A percentile compares a stretch with the other conserved stretches of the same genome.
phyloP scores from a whole-genome alignment of 1,140 invertebrate species.

The Globodera ellingtonae region DNA sequence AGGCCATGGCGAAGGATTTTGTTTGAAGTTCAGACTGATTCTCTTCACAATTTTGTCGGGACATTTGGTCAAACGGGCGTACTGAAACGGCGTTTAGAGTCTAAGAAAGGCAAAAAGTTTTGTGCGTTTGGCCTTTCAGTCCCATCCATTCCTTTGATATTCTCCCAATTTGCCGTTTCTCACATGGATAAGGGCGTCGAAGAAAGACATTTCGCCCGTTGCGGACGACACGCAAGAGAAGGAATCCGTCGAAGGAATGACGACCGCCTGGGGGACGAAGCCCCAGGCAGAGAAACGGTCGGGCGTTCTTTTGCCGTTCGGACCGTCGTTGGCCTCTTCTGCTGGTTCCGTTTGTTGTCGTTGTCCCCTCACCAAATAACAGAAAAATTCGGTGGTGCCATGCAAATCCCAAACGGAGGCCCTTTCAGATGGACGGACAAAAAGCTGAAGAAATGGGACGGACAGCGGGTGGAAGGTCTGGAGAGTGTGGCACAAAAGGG shows the following conservation, averaged over 20 bases:
- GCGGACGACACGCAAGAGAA: background rate
- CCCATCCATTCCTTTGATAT: background rate
- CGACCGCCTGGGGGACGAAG: conserved; percentile 12
- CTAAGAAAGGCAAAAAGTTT: background rate
- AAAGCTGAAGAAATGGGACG: conserved; percentile 9
- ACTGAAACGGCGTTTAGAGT: background rate
- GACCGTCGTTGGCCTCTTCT: background rate
- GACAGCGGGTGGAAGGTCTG: conserved; percentile 8
- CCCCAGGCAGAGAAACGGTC: conserved; percentile 15
- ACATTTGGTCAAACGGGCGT: background rate
- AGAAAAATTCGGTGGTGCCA: conserved; percentile 19
- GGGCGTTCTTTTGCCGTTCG: background rate
- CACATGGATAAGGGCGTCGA: conserved; percentile 26
- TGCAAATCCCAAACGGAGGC: conserved; percentile 22
- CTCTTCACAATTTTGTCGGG: conserved; percentile 2
- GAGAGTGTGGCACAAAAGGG: background rate
- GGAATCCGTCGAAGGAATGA: background rate
- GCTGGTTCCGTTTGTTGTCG: background rate
- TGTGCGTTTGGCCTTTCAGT: background rate
- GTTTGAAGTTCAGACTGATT: conserved; percentile 15
- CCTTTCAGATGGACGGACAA: background rate
- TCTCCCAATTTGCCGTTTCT: background rate
- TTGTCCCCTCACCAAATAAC: conserved; percentile 20
- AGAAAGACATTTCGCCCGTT: conserved; percentile 11
- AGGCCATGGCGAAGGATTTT: conserved; percentile 7